Conservation (phyloP, 1,140 invertebrate species). For the Acromyrmex echinatior region DNA sequence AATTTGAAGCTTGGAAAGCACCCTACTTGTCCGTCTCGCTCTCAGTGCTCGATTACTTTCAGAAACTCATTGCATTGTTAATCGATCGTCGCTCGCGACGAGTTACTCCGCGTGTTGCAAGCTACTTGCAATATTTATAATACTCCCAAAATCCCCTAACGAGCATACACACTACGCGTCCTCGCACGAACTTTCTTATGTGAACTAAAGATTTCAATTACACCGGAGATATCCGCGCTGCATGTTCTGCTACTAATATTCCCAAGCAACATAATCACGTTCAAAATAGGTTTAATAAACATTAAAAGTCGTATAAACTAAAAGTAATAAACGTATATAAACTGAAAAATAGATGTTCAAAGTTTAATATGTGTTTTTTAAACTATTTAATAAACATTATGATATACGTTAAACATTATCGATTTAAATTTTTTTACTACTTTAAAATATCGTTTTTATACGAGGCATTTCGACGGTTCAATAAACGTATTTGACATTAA, state of each 20-base stretch:
- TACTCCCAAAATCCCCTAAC: constrained; percentile 24
- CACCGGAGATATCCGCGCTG: not conserved
- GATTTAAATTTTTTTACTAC: too few relatives aligned
- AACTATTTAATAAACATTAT: too few relatives aligned
- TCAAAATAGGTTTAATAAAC: too few relatives aligned
- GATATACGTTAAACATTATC: too few relatives aligned
- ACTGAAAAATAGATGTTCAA: too few relatives aligned
- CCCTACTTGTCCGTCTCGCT: not conserved
- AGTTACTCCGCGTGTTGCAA: constrained; percentile 14
- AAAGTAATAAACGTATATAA: too few relatives aligned
- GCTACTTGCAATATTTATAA: constrained; percentile 20
- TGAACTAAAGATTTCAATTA: not conserved
- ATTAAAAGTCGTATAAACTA: too few relatives aligned
- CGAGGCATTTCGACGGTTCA: too few relatives aligned
- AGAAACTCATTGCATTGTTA: constrained; percentile 61
- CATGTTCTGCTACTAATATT: not conserved
- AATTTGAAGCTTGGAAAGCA: constrained; percentile 31
- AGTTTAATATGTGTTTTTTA: too few relatives aligned
- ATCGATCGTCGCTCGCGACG: constrained; percentile 16
- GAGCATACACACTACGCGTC: not conserved
- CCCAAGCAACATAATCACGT: not conserved
- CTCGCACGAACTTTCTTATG: not conserved
- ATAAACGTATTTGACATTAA: too few relatives aligned
- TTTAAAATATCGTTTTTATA: too few relatives aligned
- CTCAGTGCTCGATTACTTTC: not conserved